Evolutionary conservation across 2,888 invertebrate genomes (phyloP), one percentile per base, ranked within the genome.

Genomic region (Subacronicta megacephala): DNA sequence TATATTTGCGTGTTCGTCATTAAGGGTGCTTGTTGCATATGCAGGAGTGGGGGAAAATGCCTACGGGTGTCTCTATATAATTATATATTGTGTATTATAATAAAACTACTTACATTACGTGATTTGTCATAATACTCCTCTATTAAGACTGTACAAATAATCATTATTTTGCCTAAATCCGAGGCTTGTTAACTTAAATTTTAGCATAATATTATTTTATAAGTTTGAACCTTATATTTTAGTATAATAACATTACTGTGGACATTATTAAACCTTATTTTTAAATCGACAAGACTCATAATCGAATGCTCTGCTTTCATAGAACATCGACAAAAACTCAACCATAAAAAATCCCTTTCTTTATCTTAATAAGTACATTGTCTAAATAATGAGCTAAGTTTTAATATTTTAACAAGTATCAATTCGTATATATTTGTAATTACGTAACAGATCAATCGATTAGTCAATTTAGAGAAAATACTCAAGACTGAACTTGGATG

Each of bases 381-480:
- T 23, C 38, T 45, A 16, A 33, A 63, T 43, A 52, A 52, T 68
- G 51, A 45, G 35, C 17, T 7, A 33, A 17, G n/a, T 52, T 41
- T n/a, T 5, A 15, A 13, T 26, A 41, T 23, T n/a, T 17, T 36
- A 12, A 15, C 12, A 18, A 2, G 35, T 49, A 35, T 23, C 31
- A 35, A 36, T 18, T 53, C 31, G 44, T 55, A 49, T 62, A 56
- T 62, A 50, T 52, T 66, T 75, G 62, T 66, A 69, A 70, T 72
- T 66, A 68, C 53, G 57, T 78, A 76, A 78, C 73, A 77, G 78
- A 83, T 87, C 85, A 84, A 86, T 84, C 77, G 78, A 85, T 85
- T 88, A 87, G 92, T 92, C 92, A 91, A 92, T 92, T 92, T 91
- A 91, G 85, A 78, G 74, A 81, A 86, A 85, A 87, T 87, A 87